Base-by-base conservation (phyloP, 1,140 invertebrate genomes). In the Eueides isabella region DNA sequence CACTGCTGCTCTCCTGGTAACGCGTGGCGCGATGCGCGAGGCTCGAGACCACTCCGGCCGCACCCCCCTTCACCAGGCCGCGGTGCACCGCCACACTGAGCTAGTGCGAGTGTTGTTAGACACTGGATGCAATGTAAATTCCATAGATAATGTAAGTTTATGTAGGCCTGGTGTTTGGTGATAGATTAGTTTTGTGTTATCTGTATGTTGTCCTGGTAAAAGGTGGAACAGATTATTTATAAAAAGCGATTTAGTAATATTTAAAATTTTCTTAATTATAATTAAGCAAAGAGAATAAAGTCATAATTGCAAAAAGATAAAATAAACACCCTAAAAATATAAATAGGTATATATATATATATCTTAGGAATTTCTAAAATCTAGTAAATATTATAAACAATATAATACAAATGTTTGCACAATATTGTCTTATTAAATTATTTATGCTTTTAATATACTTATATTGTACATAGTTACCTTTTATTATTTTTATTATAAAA, bases 11-110 rank as follows among this genome's bases (percentile, higher is more conserved):
- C 94, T 95, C 79, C 93, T 97, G 69, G 91, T 96, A 84, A 81
- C 92, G 12, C 93, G 95, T 35, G 95, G 94, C 9, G 94, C 94
- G 1, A 90, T 94, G 61, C 89, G 94, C 70, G 94, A 95, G 68
- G 93, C 94, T 1, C 92, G 95, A 86, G 97, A 98, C 93, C 94
- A 95, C 67, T 95, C 97, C 38, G 97, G 96, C 16, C 97, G 97
- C 80, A 96, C 96, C 0, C 96, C 97, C 0, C 93, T 98, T 14
- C 97, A 98, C 86, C 92, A 97, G 23, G 97, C 97, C 16, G 96
- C 97, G 16, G 95, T 96, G 78, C 96, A 97, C 82, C 95, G 97
- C 82, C 96, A 98, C 84, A 95, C 95, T 2, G 94, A 94, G 44
- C 95, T 98, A 28, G 97, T 97, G 31, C 94, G 95, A 76, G 91